These are phyloP conservation scores for Brachyistius frenatus DNA, from an alignment of 2,113 vertebrate genomes.

Conservation along the genomic window DNA sequence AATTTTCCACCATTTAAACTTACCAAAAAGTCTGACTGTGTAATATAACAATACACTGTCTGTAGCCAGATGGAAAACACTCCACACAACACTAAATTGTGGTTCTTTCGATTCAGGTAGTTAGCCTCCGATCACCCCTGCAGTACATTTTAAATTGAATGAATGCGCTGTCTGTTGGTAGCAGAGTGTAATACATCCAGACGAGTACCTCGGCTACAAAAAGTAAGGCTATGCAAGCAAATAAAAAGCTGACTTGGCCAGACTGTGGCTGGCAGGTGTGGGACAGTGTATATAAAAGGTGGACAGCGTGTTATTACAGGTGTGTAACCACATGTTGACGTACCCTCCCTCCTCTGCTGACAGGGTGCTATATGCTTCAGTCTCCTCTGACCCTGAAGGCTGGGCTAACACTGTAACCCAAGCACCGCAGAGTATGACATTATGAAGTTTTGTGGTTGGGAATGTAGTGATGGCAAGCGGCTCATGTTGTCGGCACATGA, in stretches of 20 bases:
- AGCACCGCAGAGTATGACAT: slow-evolving; percentile 18
- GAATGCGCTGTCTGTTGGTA: slow-evolving; percentile 53
- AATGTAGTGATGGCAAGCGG: slow-evolving; percentile 31
- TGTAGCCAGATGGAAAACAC: slow-evolving; percentile 28
- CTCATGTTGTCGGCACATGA: slow-evolving; percentile 8
- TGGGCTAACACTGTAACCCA: slow-evolving; percentile 36
- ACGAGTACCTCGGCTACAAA: slow-evolving; percentile 8
- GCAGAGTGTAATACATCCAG: slow-evolving; percentile 14
- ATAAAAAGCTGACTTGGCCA: slow-evolving; percentile 57
- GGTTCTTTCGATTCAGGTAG: background rate
- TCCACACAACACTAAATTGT: background rate
- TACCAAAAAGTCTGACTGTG: background rate
- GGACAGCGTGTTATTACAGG: slow-evolving; percentile 71
- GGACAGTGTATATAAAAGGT: slow-evolving; percentile 44
- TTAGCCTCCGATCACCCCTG: background rate
- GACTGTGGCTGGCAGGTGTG: slow-evolving; percentile 65
- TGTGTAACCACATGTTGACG: slow-evolving; percentile 67
- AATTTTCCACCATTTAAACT: background rate
- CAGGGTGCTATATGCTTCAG: slow-evolving; percentile 46
- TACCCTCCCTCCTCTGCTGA: slow-evolving; percentile 63
- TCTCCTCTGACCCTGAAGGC: slow-evolving; percentile 53
- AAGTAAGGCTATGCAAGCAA: slow-evolving; percentile 54
- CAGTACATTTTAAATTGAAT: slow-evolving; percentile 30
- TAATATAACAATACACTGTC: slow-evolving; percentile 15
- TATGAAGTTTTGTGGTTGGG: slow-evolving; percentile 17